These are phyloP conservation scores for Anas platyrhynchos DNA, from an alignment of 2,113 vertebrate species.

Conservation along the genomic window DNA sequence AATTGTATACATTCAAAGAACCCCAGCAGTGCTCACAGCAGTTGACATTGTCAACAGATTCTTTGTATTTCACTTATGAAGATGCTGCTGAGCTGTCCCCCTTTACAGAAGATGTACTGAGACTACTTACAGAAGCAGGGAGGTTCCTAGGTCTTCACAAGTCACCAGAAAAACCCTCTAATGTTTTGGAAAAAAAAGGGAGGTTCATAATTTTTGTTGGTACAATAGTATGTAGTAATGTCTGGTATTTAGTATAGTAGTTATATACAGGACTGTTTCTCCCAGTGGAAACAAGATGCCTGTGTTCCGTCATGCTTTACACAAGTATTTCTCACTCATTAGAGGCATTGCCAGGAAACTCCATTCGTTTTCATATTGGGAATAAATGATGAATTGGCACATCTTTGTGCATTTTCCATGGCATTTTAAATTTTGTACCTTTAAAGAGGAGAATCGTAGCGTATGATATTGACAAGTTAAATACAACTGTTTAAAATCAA, in stretches of 20 bases:
- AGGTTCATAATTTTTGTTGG: not conserved
- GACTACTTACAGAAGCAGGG: not conserved
- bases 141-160: not conserved
- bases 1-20: not conserved
- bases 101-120: not conserved
- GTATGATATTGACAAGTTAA: not conserved
- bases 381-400: not conserved
- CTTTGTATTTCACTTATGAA: not conserved
- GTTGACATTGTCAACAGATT: not conserved
- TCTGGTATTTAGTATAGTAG: not conserved
- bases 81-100: not conserved
- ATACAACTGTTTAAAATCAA: not conserved
- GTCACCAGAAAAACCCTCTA: not conserved
- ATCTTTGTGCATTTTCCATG: not conserved
- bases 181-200: not conserved
- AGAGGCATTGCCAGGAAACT: not conserved
- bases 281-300: not conserved
- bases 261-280: not conserved
- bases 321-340: not conserved
- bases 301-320: not conserved
- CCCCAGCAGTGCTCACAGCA: not conserved
- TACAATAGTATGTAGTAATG: not conserved
- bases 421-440: not conserved
- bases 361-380: not conserved
- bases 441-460: not conserved